A percentile compares a stretch with the other conserved stretches of the same genome.
Conservation (phyloP, 1,140 invertebrate species). For the Drosophila ercepeae region DNA sequence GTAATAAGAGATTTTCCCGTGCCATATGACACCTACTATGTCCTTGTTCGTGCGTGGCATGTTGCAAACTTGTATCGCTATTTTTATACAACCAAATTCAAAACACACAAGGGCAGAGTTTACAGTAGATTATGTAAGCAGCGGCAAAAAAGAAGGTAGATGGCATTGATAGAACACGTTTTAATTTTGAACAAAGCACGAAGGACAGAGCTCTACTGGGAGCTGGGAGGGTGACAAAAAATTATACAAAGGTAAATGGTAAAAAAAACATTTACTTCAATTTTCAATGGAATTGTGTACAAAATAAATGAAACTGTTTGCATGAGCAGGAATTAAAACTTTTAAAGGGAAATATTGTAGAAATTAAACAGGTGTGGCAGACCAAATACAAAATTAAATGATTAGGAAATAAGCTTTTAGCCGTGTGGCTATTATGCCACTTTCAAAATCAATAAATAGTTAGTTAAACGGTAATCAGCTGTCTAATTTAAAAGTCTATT, state of each 20-base stretch:
- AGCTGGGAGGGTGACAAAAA: not conserved
- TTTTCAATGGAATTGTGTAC: not conserved
- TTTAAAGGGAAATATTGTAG: not conserved
- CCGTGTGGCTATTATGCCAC: no score
- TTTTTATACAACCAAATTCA: conserved; percentile 39
- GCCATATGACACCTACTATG: not conserved
- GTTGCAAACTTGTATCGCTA: conserved; percentile 45
- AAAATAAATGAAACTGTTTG: not conserved
- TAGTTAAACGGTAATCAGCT: not conserved
- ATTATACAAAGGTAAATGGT: not conserved
- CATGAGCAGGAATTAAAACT: not conserved
- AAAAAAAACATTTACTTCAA: not conserved
- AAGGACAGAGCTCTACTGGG: not conserved
- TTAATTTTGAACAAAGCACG: conserved; percentile 62
- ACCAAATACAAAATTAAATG: no score
- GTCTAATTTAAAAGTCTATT: not conserved
- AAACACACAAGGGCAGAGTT: conserved; percentile 39
- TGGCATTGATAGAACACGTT: conserved; percentile 82
- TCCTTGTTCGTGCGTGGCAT: conserved; percentile 30
- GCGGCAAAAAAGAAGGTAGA: conserved; percentile 51
- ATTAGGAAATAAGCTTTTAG: no score
- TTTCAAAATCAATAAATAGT: not conserved
- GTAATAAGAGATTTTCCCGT: not conserved
- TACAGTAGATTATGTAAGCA: conserved; percentile 40
- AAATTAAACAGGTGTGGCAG: not conserved